Evolutionary conservation across 2,888 invertebrate genomes (phyloP), one percentile per base, ranked within the genome.

Genomic region (Spodoptera littoralis): DNA sequence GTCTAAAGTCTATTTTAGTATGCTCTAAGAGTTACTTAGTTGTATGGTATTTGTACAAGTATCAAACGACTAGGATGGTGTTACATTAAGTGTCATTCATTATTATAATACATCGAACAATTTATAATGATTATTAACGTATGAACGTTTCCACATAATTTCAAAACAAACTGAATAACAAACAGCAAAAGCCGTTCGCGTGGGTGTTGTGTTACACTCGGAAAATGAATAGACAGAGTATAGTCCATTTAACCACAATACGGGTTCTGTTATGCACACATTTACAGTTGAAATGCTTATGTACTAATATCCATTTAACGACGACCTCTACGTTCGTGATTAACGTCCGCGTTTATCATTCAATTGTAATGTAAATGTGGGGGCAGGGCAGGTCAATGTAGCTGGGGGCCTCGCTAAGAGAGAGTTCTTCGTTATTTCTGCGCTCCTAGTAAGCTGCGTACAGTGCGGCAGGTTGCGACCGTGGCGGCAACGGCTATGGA

Each of bases 391-490:
- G 85, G 48, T 84, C 86, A 62, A 49, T 12, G 22, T 44, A 54
- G 6, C 58, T 79, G 82, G 85, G 65, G 59, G 60, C 6, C 62
- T 52, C 27, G 48, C 36, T 62, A 63, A 65, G 60, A 46, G 59
- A 61, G 64, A 82, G 54, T 84, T 90, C 84, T 71, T 81, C n/a
- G 54, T 4, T 4, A 11, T 8, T 81, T 86, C 84, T 94, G 89
- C 51, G 70, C 68, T 82, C 93, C 92, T 93, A 86, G 93, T 93
- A 92, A 73, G 82, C 85, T 90, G 93, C 93, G 93, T 92, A 92
- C 86, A 88, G 81, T 85, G 89, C 83, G 88, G 88, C 89, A 86
- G 87, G 88, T 88, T 88, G 88, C 86, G 88, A 86, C 66, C 73
- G 77, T 73, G 71, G 79, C 69, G 64, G 72, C 62, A 68, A 78